Conservation (phyloP, 2,888 invertebrate species). For the Druceiella hillmani region DNA sequence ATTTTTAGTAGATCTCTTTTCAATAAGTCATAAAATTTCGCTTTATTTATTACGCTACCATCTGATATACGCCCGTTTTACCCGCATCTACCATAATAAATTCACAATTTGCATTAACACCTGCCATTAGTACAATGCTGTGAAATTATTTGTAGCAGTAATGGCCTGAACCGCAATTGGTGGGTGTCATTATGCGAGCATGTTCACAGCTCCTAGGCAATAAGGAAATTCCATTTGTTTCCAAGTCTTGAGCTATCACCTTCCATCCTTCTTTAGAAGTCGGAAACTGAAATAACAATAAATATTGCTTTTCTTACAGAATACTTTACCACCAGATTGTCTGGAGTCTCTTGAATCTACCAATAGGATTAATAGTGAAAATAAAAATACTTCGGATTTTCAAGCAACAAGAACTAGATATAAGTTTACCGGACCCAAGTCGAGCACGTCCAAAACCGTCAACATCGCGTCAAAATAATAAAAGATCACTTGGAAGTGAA, state of each 20-base stretch:
- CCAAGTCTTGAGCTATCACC: constrained; percentile 17
- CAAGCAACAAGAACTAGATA: too few relatives aligned
- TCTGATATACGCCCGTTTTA: constrained; percentile 20
- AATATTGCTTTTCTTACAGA: constrained; percentile 12
- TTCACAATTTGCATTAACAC: constrained; percentile 22
- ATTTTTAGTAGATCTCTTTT: too few relatives aligned
- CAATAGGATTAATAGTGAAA: too few relatives aligned
- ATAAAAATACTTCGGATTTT: too few relatives aligned
- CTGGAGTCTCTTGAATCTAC: too few relatives aligned
- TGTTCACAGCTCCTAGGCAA: constrained; percentile 26
- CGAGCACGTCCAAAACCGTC: too few relatives aligned
- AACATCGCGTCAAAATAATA: too few relatives aligned
- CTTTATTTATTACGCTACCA: constrained; percentile 17
- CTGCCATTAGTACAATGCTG: constrained; percentile 25
- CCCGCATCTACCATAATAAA: constrained; percentile 22
- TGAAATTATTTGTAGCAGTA: constrained; percentile 25
- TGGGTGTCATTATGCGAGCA: constrained; percentile 19
- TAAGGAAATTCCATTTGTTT: constrained; percentile 23
- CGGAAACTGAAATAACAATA: constrained; percentile 17
- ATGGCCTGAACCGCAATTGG: constrained; percentile 20
- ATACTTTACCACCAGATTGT: too few relatives aligned
- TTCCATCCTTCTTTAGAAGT: constrained; percentile 20
- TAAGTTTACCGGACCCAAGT: too few relatives aligned
- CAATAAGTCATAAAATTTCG: constrained; percentile 12
- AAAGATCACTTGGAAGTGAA: too few relatives aligned